Base-by-base conservation (phyloP, 1,140 invertebrate species). In the Schmidtea mediterranea region DNA sequence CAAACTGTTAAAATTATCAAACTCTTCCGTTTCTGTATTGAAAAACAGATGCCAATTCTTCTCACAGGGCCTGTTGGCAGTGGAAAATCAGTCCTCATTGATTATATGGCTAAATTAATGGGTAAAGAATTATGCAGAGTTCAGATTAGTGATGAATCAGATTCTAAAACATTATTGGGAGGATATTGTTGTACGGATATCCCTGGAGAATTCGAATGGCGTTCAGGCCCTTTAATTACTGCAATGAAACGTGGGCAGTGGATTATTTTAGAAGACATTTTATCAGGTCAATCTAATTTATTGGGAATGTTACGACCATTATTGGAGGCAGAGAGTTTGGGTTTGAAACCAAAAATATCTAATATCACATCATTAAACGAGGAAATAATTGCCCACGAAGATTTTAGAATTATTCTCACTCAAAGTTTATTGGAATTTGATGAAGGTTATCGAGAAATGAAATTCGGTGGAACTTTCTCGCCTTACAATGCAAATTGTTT, bases 121-220 rank as follows among this genome's bases (percentile, higher is more conserved):
- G 56, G 59, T 26, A 67, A 68, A 1, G 51, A 70, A 8, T 56
- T 74, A 8, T 58, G 80, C 40, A 82, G 80, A 66, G 75, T 97
- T 23, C 89, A 97, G 60, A 67, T 97, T 3, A 83, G 86, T 2
- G 87, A 97, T 69, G 84, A 97, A 66, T 87, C 83, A n/a, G 90
- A 97, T 62, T 80, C 82, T 45, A 83, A 89, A 68, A 69, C 71
- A 70, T 61, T 97, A 13, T 63, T 97, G 10, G 90, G 90, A 5
- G 80, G 80, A 22, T 94, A 97, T 66, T 72, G 77, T 54, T 95
- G 89, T 61, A 90, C 89, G 0, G 84, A 94, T 60, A 72, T 89
- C 32, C 87, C 87, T 2, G 89, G 89, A 36, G 82, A 97, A 66
- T 98, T 98, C 69, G 63, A 86, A 23, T 98, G 89, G 89, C 74